A percentile compares a stretch with the other conserved stretches of the same genome.
Conservation (phyloP, 2,797 vertebrate species). For the Scomberomorus guttatus region DNA sequence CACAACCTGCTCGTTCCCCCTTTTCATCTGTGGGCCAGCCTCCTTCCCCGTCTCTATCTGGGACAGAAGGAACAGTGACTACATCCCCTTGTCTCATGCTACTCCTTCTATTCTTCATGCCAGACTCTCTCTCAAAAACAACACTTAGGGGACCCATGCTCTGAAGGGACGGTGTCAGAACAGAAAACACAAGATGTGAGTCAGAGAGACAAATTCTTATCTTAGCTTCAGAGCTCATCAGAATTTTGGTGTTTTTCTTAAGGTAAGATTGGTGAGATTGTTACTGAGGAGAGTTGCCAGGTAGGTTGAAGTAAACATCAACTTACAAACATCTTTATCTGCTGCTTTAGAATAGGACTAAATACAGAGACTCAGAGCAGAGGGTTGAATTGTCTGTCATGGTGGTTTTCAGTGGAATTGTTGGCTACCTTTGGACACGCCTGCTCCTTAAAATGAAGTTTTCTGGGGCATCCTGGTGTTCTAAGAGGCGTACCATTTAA, state of each 20-base stretch:
- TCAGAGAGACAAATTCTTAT: constrained; percentile 7
- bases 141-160: constrained; percentile 21
- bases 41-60: constrained; percentile 62
- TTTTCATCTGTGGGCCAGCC: constrained; percentile 51
- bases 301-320: neutral
- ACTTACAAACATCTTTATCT: constrained; percentile 3
- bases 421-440: constrained; percentile 4
- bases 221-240: neutral
- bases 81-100: constrained; percentile 34
- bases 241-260: neutral
- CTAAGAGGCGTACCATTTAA: neutral
- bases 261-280: neutral
- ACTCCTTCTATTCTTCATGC: constrained; percentile 23
- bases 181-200: constrained; percentile 41
- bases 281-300: neutral
- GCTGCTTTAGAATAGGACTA: neutral
- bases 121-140: constrained; percentile 46
- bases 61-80: constrained; percentile 61
- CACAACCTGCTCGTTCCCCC: constrained; percentile 71
- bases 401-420: constrained; percentile 18
- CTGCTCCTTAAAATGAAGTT: neutral
- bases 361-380: neutral
- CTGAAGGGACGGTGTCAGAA: neutral
- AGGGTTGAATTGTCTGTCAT: constrained; percentile 2
- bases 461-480: neutral